Evolutionary conservation across 2,888 invertebrate species (phyloP).

Genomic region (Lasioglossum oenotherae): DNA sequence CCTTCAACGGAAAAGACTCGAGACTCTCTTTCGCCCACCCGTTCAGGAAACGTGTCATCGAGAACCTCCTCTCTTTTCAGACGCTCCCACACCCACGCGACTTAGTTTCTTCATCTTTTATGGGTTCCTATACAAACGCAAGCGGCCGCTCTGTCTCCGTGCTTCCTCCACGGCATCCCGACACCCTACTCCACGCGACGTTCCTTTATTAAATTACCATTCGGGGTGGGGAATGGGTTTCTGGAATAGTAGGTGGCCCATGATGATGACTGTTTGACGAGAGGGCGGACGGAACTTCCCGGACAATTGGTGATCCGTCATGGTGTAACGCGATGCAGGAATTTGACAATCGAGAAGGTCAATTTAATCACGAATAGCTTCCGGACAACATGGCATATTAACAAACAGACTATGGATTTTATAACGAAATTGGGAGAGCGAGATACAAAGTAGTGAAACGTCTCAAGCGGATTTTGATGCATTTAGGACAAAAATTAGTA

Average conservation of each 20-base stretch:
- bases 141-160: neutral
- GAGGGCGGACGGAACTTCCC: neutral
- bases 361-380: neutral
- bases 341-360: neutral
- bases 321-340: neutral
- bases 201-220: slow-evolving; percentile 18
- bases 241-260: neutral
- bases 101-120: slow-evolving; percentile 61
- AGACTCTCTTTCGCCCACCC: slow-evolving; percentile 52
- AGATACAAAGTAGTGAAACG: neutral
- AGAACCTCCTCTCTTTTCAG: slow-evolving; percentile 51
- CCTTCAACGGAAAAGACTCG: slow-evolving; percentile 55
- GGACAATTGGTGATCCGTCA: neutral
- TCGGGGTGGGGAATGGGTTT: neutral
- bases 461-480: too few relatives aligned
- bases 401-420: neutral
- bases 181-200: neutral
- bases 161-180: neutral
- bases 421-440: neutral
- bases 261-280: neutral
- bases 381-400: neutral
- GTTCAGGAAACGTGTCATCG: slow-evolving; percentile 57
- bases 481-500: too few relatives aligned
- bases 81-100: slow-evolving; percentile 30
- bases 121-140: slow-evolving; percentile 27